Conservation (phyloP, 2,797 vertebrate genomes). For the Rhinophrynus dorsalis region DNA sequence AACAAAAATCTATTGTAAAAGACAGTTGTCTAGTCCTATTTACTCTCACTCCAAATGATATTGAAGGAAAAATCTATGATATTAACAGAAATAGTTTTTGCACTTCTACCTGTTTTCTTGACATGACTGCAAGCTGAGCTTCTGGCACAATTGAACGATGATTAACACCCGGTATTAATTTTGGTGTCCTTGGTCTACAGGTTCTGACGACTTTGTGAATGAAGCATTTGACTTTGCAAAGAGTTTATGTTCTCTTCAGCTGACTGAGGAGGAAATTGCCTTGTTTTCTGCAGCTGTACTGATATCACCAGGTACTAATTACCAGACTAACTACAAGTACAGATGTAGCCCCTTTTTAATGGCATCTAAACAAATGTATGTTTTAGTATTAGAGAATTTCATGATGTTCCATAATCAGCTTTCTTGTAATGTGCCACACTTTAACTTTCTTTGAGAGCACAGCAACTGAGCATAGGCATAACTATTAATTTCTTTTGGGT, state of each 20-base stretch:
- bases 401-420: no score
- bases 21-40: constrained; percentile 24
- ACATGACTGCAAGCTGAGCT: constrained; percentile 5
- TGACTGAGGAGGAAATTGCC: constrained; percentile 97
- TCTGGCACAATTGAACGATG: constrained; percentile 21
- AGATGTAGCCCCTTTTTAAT: no score
- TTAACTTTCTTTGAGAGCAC: no score
- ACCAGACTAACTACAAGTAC: no score
- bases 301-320: constrained; percentile 91
- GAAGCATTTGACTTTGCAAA: constrained; percentile 98
- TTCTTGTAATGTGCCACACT: no score
- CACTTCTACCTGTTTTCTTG: constrained; percentile 1
- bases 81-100: constrained; percentile 27
- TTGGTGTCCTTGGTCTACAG: constrained; percentile 65
- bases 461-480: no score
- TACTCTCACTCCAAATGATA: constrained; percentile 29
- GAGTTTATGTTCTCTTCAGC: constrained; percentile 95
- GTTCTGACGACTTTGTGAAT: constrained; percentile 96
- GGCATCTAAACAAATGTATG: no score
- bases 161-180: constrained; percentile 49
- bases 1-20: constrained; percentile 30
- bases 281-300: constrained; percentile 98
- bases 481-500: no score
- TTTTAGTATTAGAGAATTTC: no score
- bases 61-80: constrained; percentile 31